Base-by-base conservation (phyloP, 2,888 invertebrate genomes). In the Rhagium mordax region DNA sequence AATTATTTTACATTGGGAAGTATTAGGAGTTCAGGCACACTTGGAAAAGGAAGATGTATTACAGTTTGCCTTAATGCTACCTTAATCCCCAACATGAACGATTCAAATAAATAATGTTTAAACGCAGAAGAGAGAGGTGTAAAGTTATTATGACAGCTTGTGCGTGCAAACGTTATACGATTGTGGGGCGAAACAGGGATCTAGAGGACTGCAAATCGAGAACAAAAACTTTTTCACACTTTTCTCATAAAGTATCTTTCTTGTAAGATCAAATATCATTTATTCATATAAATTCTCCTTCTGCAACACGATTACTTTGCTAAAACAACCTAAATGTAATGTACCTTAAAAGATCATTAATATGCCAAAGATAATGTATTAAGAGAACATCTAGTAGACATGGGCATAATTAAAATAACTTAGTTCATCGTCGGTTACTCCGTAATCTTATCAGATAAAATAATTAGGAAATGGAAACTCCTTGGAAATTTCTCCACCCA, bases 121-220 rank as follows among this genome's bases (percentile, higher is more conserved):
- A 82, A 80, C 77, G 79, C 74, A 82, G 79, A 79, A 78, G 80
- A 80, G 81, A 77, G 78, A 74, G 81, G 83, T 81, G 82, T 77
- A 81, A 82, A 83, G 79, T 82, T 83, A 83, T 83, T 83, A 83
- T 82, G 81, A 83, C 81, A 82, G 79, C 78, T 76, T 75, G 80
- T 82, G 81, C 81, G 82, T 82, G 82, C 79, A 27, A 61, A 33
- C 51, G 62, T 51, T 61, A 24, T 29, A 61, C 65, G 60, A 68
- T 66, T 72, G 72, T 67, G 49, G 59, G 49, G 66, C n/a, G 65
- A 41, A 67, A 60, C 33, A 53, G 55, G 48, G 59, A 51, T 51
- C 62, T 65, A 68, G 18, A 75, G 74, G 76, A 69, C 75, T 72
- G 73, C 67, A 77, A 72, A 75, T 75, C 70, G 72, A 72, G 70